phyloP scores from a whole-genome alignment of 2,113 vertebrate species.

The Chaetodon auriga region DNA sequence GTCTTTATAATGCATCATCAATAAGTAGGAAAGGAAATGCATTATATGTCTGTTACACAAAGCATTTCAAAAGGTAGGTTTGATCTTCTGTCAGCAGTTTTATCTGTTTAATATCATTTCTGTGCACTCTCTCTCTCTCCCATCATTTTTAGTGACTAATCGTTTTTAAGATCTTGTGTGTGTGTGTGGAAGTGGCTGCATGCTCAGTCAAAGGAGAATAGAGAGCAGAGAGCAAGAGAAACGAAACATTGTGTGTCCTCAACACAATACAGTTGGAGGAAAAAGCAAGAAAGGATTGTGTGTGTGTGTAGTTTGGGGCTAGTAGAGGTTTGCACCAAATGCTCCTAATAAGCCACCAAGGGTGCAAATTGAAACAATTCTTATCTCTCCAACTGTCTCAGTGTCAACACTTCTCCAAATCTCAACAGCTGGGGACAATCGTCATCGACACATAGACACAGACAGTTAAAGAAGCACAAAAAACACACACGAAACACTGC shows the following conservation, averaged over 20 bases:
- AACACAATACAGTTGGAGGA: not conserved
- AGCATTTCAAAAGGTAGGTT: not conserved
- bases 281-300: not conserved
- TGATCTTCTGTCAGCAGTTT: not conserved
- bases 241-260: not conserved
- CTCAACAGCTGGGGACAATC: constrained; percentile 13
- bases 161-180: not conserved
- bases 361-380: constrained; percentile 18
- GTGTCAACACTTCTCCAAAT: constrained; percentile 25
- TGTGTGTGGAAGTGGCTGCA: not conserved
- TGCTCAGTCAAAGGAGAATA: not conserved
- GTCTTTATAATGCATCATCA: not conserved
- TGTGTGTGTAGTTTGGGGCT: constrained; percentile 1
- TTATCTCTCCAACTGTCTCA: constrained; percentile 9
- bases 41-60: constrained; percentile 6
- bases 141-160: not conserved
- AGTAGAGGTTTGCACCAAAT: constrained; percentile 6
- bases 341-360: constrained; percentile 13
- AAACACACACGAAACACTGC: not conserved
- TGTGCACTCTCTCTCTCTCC: not conserved
- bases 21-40: not conserved
- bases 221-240: not conserved
- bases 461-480: not conserved
- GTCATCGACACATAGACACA: not conserved
- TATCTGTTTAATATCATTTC: not conserved